Evolutionary conservation across 2,888 invertebrate genomes (phyloP).

Genomic region (Lasioglossum calceatum): DNA sequence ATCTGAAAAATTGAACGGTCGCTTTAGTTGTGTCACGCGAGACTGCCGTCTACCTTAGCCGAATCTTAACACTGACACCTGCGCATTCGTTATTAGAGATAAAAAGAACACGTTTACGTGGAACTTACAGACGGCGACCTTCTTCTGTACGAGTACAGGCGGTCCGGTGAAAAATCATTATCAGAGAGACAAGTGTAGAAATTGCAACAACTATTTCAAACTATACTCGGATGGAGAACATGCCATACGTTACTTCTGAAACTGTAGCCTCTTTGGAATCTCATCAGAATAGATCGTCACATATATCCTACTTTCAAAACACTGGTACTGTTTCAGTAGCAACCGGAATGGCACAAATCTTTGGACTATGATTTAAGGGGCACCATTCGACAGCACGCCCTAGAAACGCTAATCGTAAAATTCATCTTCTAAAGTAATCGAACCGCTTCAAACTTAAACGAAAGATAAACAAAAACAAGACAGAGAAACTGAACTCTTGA

Average conservation of each 20-base stretch:
- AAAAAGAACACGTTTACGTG: neutral
- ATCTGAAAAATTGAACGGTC: slow-evolving; percentile 85
- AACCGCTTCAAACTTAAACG: slow-evolving; percentile 15
- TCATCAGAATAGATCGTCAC: neutral
- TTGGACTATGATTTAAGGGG: neutral
- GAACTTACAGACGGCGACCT: neutral
- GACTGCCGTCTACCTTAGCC: slow-evolving; percentile 42
- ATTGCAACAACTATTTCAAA: neutral
- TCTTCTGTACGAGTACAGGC: neutral
- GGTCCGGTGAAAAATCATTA: neutral
- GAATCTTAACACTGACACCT: slow-evolving; percentile 33
- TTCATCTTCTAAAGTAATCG: neutral
- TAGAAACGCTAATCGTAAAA: slow-evolving; percentile 21
- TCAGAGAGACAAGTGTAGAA: too few species aligned
- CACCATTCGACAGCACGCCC: slow-evolving; percentile 9
- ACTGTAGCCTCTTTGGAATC: neutral
- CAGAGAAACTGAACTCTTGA: slow-evolving; percentile 6
- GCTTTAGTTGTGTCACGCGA: slow-evolving; percentile 19
- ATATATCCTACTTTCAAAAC: neutral
- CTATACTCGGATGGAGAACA: neutral
- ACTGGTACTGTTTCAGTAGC: slow-evolving; percentile 1
- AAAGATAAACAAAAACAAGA: neutral
- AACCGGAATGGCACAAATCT: neutral
- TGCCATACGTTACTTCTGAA: neutral
- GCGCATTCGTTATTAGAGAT: neutral